Conservation (phyloP, 2,113 vertebrate genomes). For the Lepisosteus osseus region DNA sequence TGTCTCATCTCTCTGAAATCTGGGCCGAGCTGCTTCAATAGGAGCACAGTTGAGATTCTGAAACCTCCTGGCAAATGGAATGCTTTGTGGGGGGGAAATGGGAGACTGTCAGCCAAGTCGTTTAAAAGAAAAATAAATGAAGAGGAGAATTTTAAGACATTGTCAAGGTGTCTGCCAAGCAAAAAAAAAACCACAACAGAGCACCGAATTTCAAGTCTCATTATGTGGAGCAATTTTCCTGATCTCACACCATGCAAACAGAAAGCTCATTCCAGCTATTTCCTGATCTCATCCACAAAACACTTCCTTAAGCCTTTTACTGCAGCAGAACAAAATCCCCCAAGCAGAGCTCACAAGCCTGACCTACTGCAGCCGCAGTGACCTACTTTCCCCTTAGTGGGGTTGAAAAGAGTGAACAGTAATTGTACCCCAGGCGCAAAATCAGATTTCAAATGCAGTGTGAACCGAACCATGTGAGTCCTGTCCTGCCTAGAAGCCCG, state of each 20-base stretch:
- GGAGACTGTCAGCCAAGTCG: background rate
- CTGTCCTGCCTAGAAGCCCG: background rate
- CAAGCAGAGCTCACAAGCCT: conserved; percentile 44
- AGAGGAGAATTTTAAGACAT: background rate
- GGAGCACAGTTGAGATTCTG: too few species aligned
- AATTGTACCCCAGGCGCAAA: conserved; percentile 52
- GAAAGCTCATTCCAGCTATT: conserved; percentile 7
- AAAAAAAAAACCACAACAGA: background rate
- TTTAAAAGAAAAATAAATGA: background rate
- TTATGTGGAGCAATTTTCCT: too few species aligned
- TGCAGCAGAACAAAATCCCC: conserved; percentile 32
- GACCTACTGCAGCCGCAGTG: conserved; percentile 52
- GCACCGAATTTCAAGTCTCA: too few species aligned
- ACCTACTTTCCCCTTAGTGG: conserved; percentile 63
- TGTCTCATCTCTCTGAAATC: too few species aligned
- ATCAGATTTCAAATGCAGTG: conserved; percentile 33
- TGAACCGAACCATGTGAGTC: conserved; percentile 34
- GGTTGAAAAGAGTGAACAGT: conserved; percentile 59
- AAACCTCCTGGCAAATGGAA: too few species aligned
- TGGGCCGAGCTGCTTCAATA: too few species aligned
- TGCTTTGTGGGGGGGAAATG: background rate
- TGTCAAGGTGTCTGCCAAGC: background rate
- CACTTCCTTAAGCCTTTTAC: conserved; percentile 19
- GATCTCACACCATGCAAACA: background rate
- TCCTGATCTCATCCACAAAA: conserved; percentile 20